Percentiles rank a stretch among this genome's conserved stretches.
Conservation (phyloP, 2,888 invertebrate species). For the Homarus gammarus region DNA sequence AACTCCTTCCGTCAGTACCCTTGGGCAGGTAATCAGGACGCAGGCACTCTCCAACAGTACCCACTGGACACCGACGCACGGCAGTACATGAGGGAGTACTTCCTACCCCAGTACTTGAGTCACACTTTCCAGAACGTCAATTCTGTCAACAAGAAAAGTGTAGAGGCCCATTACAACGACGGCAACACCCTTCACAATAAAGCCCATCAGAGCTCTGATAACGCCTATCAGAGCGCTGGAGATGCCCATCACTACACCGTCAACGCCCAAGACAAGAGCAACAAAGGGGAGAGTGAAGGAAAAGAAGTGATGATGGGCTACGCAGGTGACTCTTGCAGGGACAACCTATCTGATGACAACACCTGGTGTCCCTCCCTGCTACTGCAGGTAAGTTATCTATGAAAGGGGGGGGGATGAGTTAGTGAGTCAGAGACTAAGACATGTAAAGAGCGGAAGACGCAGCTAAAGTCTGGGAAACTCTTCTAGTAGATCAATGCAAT, state of each 20-base stretch:
- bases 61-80: background rate
- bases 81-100: background rate
- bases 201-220: too few relatives aligned
- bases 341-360: background rate
- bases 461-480: too few relatives aligned
- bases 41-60: background rate
- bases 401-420: too few relatives aligned
- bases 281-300: background rate
- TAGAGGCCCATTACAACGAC: background rate
- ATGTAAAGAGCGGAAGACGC: too few relatives aligned
- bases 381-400: slow-evolving; percentile 20
- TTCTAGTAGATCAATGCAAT: too few relatives aligned
- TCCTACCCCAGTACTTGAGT: background rate
- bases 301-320: background rate
- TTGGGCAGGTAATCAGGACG: too few relatives aligned
- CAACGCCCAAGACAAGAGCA: background rate
- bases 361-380: slow-evolving; percentile 15
- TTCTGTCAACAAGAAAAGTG: background rate
- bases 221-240: too few relatives aligned
- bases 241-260: too few relatives aligned
- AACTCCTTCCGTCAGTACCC: background rate
- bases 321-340: background rate
- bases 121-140: background rate
- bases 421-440: too few relatives aligned
- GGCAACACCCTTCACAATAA: background rate